phyloP scores from a whole-genome alignment of 1,140 invertebrate species.

The Brachionus sp. region DNA sequence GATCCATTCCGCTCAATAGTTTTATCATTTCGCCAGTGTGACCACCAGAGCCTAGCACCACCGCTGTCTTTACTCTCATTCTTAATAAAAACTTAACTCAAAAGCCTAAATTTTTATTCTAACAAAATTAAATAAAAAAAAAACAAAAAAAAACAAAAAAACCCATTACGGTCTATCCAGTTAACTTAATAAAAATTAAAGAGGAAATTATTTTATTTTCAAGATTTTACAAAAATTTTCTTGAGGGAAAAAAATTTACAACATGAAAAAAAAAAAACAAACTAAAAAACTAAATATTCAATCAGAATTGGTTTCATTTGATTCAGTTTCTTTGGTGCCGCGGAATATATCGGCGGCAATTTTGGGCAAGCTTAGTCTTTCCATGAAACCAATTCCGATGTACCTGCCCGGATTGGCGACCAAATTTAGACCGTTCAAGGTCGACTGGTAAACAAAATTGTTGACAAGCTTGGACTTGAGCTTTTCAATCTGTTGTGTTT shows the following conservation, averaged over 20 bases:
- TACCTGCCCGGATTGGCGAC: conserved; percentile 3
- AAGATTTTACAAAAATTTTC: not conserved
- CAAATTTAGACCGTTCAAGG: conserved; percentile 15
- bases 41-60: conserved; percentile 57
- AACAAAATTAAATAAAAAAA: not conserved
- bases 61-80: conserved; percentile 4
- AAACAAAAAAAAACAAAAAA: no score
- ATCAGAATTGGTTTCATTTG: not conserved
- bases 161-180: conserved; percentile 4
- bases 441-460: conserved; percentile 19
- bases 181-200: not conserved
- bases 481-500: conserved; percentile 22
- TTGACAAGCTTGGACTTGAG: conserved; percentile 3
- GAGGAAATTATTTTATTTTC: not conserved
- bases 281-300: not conserved
- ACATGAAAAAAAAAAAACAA: not conserved
- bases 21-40: conserved; percentile 84
- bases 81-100: not conserved
- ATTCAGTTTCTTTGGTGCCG: not conserved
- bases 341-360: not conserved
- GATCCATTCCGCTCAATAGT: conserved; percentile 66
- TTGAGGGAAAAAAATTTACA: conserved; percentile 4
- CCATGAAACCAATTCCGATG: conserved; percentile 28
- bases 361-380: not conserved
- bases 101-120: not conserved